These are phyloP conservation scores for Choristoneura fumiferana DNA, from an alignment of 1,140 invertebrate species.

Conservation along the genomic window DNA sequence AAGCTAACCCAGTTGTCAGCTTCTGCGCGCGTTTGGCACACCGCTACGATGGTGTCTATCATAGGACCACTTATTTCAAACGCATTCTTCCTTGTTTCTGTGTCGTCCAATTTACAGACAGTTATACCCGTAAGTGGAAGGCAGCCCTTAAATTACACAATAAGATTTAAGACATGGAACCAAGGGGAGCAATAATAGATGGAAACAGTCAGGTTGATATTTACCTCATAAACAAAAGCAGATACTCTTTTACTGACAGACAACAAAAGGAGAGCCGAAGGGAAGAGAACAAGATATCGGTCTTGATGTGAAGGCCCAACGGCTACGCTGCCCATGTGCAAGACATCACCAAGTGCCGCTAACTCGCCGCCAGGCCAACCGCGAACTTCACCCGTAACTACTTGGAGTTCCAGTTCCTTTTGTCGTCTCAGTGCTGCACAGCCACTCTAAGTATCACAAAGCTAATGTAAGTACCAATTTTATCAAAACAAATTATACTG, in stretches of 20 bases:
- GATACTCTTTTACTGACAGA: conserved; percentile 94
- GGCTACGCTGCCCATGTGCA: conserved; percentile 93
- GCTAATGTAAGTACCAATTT: background rate
- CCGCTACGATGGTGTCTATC: conserved; percentile 92
- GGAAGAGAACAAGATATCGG: conserved; percentile 95
- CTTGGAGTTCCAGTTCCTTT: conserved; percentile 97
- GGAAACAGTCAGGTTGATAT: background rate
- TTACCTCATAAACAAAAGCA: conserved; percentile 97
- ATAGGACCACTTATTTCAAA: conserved; percentile 96
- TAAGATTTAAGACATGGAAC: background rate
- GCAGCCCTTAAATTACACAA: conserved; percentile 85
- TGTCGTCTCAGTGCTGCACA: conserved; percentile 93
- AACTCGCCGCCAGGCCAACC: conserved; percentile 97
- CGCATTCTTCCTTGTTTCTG: conserved; percentile 89
- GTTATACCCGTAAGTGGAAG: conserved; percentile 91
- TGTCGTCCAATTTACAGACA: conserved; percentile 88
- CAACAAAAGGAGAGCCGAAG: conserved; percentile 91
- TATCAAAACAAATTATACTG: conserved; percentile 19
- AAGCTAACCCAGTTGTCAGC: conserved; percentile 93
- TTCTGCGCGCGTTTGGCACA: conserved; percentile 91
- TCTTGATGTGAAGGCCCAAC: conserved; percentile 90
- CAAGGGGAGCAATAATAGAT: background rate
- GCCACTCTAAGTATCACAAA: conserved; percentile 81
- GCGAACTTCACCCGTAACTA: conserved; percentile 93
- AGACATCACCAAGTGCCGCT: conserved; percentile 85